A percentile compares a stretch with the other conserved stretches of the same genome.
Evolutionary conservation across 2,888 invertebrate genomes (phyloP).

Genomic region (Acronicta aceris): DNA sequence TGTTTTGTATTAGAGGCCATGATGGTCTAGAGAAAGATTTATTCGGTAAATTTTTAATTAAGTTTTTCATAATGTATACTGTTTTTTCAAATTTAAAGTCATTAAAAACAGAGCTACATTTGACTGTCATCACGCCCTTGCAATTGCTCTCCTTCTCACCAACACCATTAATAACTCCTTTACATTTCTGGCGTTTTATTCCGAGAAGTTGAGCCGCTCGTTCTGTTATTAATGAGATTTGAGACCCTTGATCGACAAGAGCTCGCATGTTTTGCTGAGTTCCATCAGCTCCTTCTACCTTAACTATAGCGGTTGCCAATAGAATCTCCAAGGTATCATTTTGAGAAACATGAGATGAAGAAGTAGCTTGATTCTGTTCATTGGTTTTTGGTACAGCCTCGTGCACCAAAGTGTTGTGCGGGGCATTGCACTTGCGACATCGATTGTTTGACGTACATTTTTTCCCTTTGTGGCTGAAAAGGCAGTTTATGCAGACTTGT

Average conservation of each 20-base stretch:
- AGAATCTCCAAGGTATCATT: conserved; percentile 2
- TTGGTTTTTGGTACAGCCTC: neutral
- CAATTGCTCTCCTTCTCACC: conserved; percentile 4
- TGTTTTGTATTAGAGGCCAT: conserved; percentile 9
- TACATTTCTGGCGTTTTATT: neutral
- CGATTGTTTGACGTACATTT: conserved; percentile 6
- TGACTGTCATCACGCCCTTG: conserved; percentile 3
- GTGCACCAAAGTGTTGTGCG: conserved; percentile 4
- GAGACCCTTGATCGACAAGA: conserved; percentile 14
- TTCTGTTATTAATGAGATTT: conserved; percentile 12
- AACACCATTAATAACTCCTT: conserved; percentile 7
- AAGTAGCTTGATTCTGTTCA: neutral
- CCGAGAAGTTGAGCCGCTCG: conserved; percentile 10
- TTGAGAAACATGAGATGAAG: neutral
- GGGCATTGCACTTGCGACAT: conserved; percentile 5
- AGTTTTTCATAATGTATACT: conserved; percentile 5
- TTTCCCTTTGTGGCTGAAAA: conserved; percentile 9
- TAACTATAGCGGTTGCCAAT: conserved; percentile 3
- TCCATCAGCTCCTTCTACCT: conserved; percentile 4
- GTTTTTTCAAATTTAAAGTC: neutral
- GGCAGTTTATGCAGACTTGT: conserved; percentile 2
- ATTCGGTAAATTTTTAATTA: conserved; percentile 4
- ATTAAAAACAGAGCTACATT: neutral
- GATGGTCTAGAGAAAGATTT: conserved; percentile 5
- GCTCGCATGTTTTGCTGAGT: conserved; percentile 4